phyloP scores from a whole-genome alignment of 2,888 invertebrate species.

The Calameuta idolon region DNA sequence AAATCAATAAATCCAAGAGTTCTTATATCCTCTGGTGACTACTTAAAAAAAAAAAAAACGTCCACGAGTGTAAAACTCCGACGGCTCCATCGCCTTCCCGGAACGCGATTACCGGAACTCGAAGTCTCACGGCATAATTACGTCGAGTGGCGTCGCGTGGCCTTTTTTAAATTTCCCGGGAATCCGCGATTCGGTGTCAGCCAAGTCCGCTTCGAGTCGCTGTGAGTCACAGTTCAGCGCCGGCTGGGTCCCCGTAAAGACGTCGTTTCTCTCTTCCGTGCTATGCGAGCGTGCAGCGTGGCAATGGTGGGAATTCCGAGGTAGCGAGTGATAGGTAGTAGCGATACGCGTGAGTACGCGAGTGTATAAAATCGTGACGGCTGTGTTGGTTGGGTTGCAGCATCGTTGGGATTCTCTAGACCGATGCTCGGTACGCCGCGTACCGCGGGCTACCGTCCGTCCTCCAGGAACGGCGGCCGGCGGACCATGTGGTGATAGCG shows the following conservation, averaged over 20 bases:
- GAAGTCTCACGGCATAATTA: too few relatives aligned
- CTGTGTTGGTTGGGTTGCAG: slow-evolving; percentile 34
- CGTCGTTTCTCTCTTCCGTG: slow-evolving; percentile 5
- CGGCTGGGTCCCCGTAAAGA: neutral
- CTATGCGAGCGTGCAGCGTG: slow-evolving; percentile 13
- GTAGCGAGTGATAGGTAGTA: too few relatives aligned
- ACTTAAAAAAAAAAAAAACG: too few relatives aligned
- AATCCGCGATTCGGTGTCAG: slow-evolving; percentile 25
- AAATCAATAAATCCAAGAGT: too few relatives aligned
- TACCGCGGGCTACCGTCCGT: neutral
- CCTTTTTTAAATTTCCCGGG: slow-evolving; percentile 39
- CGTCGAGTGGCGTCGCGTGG: too few relatives aligned
- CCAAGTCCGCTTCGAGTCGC: neutral
- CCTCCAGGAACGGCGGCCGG: slow-evolving; percentile 13
- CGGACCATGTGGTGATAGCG: slow-evolving; percentile 54
- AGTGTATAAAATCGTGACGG: too few relatives aligned
- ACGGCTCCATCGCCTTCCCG: too few relatives aligned
- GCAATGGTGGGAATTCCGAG: too few relatives aligned
- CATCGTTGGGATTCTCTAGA: slow-evolving; percentile 2
- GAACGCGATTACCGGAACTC: too few relatives aligned
- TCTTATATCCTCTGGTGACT: too few relatives aligned
- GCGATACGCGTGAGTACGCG: too few relatives aligned
- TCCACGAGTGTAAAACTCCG: too few relatives aligned
- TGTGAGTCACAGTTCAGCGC: slow-evolving; percentile 2
- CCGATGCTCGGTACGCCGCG: neutral